phyloP scores from a whole-genome alignment of 1,140 invertebrate species.

The Eumeta japonica region DNA sequence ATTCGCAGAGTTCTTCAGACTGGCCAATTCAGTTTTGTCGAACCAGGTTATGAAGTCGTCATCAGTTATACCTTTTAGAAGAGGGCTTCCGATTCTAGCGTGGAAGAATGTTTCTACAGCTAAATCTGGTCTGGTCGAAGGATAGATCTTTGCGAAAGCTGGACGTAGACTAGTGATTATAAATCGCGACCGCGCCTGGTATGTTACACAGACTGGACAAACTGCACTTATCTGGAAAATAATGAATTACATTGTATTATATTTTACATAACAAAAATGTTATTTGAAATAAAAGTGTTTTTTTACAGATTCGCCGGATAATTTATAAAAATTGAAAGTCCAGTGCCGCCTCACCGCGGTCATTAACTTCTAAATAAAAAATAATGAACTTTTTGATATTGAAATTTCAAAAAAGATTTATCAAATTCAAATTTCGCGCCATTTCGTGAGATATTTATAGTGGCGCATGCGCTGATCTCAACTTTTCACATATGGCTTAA shows the following conservation, averaged over 20 bases:
- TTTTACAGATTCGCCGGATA: neutral
- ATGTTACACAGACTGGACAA: constrained; percentile 62
- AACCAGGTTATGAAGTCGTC: constrained; percentile 68
- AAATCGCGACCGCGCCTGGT: constrained; percentile 57
- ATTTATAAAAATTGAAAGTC: neutral
- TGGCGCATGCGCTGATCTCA: too few relatives aligned
- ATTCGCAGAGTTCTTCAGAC: constrained; percentile 35
- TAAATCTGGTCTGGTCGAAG: constrained; percentile 59
- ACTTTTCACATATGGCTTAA: too few relatives aligned
- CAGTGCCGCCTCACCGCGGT: neutral
- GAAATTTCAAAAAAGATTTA: too few relatives aligned
- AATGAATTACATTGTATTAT: constrained; percentile 8
- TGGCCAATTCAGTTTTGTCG: constrained; percentile 54
- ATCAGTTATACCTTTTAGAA: constrained; percentile 60
- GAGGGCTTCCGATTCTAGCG: constrained; percentile 54
- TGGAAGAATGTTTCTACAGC: constrained; percentile 65
- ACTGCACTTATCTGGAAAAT: constrained; percentile 52
- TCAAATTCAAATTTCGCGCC: too few relatives aligned
- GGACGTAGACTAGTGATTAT: constrained; percentile 61
- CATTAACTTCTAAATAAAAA: too few relatives aligned
- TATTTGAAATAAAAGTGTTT: constrained; percentile 5
- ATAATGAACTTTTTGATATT: too few relatives aligned
- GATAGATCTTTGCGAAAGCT: constrained; percentile 63
- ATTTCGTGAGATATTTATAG: too few relatives aligned
- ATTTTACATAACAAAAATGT: constrained; percentile 5